Conservation (phyloP, 1,140 invertebrate species). For the Bombus haemorrhoidalis region DNA sequence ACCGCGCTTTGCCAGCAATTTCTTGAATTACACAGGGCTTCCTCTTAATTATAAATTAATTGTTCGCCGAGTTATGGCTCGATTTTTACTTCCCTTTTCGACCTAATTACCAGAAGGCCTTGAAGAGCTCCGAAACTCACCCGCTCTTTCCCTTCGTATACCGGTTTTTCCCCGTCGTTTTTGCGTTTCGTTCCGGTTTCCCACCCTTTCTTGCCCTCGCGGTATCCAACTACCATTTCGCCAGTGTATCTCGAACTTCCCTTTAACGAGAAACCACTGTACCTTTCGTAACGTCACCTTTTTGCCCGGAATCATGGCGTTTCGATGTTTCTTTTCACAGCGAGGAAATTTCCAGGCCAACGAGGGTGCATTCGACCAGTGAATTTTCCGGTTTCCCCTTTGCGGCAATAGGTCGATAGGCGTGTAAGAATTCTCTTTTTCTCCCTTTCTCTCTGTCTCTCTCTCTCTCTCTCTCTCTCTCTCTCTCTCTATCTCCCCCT, state of each 20-base stretch:
- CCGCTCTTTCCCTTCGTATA: not conserved
- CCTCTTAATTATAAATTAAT: slow-evolving; percentile 67
- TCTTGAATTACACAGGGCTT: slow-evolving; percentile 1
- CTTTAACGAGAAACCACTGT: slow-evolving; percentile 1
- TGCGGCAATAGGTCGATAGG: not conserved
- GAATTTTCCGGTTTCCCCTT: slow-evolving; percentile 13
- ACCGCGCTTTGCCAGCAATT: not conserved
- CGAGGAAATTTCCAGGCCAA: slow-evolving; percentile 26
- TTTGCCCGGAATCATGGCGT: not conserved
- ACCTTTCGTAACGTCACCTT: slow-evolving; percentile 38
- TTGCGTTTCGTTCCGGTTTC: not conserved
- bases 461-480: no score
- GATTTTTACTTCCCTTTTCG: slow-evolving; percentile 41
- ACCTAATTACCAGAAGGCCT: slow-evolving; percentile 49
- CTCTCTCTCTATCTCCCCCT: not conserved
- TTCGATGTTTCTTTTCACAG: slow-evolving; percentile 29
- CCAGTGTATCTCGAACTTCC: slow-evolving; percentile 30
- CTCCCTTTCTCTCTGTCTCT: no score
- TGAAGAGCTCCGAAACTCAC: not conserved
- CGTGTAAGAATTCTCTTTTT: no score
- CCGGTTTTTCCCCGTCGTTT: not conserved
- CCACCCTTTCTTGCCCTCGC: not conserved
- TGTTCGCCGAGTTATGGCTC: slow-evolving; percentile 54
- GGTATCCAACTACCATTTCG: slow-evolving; percentile 5
- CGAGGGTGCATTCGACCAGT: slow-evolving; percentile 24